phyloP scores from a whole-genome alignment of 2,797 vertebrate species.

The Enteromius trimaculatus region DNA sequence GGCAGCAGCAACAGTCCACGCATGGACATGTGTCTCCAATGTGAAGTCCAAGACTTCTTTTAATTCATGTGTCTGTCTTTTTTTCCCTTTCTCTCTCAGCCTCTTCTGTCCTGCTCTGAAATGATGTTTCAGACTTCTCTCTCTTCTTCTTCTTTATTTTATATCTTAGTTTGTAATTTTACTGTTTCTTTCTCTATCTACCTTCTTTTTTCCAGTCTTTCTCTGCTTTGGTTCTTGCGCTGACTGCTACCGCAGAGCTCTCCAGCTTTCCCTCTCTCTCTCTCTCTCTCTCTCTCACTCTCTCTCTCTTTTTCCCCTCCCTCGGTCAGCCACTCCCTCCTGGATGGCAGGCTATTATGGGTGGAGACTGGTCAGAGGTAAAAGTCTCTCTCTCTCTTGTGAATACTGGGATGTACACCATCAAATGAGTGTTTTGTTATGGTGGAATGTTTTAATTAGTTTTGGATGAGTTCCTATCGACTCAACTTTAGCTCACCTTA shows the following conservation, averaged over 20 bases:
- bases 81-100: not conserved
- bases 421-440: conserved; percentile 28
- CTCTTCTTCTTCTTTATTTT: conserved; percentile 8
- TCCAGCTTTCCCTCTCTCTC: conserved; percentile 48
- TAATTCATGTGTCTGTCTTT: conserved; percentile 58
- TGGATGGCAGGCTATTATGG: conserved; percentile 54
- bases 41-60: conserved; percentile 72
- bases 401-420: conserved; percentile 9
- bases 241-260: conserved; percentile 61
- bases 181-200: not conserved
- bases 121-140: conserved; percentile 17
- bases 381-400: conserved; percentile 48
- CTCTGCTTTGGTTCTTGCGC: conserved; percentile 56
- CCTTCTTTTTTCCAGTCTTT: conserved; percentile 30
- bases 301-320: conserved; percentile 46
- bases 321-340: conserved; percentile 56
- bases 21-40: conserved; percentile 54
- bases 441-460: conserved; percentile 35
- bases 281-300: conserved; percentile 28
- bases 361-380: conserved; percentile 62
- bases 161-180: not conserved
- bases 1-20: conserved; percentile 14
- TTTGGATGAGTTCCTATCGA: conserved; percentile 22
- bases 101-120: conserved; percentile 16
- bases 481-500: conserved; percentile 39